Evolutionary conservation across 2,113 vertebrate genomes (phyloP), one percentile per base, ranked within the genome.

Genomic region (Protobothrops mucrosquamatus): DNA sequence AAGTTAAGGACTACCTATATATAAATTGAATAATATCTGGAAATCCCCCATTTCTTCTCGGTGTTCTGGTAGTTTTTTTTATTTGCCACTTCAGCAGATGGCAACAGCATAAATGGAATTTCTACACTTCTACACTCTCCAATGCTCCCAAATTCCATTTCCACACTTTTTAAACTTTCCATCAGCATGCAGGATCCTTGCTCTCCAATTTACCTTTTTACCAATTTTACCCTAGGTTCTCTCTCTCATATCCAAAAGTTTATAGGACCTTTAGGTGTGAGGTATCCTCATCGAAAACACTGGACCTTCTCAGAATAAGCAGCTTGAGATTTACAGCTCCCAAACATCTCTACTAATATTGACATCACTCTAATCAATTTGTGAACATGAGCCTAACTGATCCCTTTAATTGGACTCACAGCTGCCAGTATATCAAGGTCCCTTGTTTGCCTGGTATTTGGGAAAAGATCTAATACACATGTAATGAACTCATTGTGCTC

Each of bases 41-140:
- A 93, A 93, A 90, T 95, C 95, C 91, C 97, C 96, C 92, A 52
- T 92, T 88, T 90, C 89, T 88, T 88, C 54, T 69, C 24, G 59
- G 0, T 0, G 89, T 94, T 93, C n/a, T 88, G 86, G 94, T 93
- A 94, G 95, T 7, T 48, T 91, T 96, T 94, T 94, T 93, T 87
- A 92, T 81, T 93, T 95, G 93, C 91, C 93, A 94, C 86, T 6
- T 20, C 54, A 29, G 46, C 10, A 57, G 93, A 91, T 85, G 1
- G 89, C 1, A 48, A 61, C 22, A 4, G 1, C n/a, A 55, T 91
- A 85, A 85, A 91, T 43, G 18, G 0, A 93, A 95, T 97, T 96
- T 96, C 94, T 48, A 23, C 56, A 51, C 0, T 88, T 89, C 91
- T 94, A 93, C 95, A 96, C 12, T 87, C 26, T 51, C 24, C 18